Conservation (phyloP, 2,797 vertebrate genomes). For the Brachyrhaphis roseni region DNA sequence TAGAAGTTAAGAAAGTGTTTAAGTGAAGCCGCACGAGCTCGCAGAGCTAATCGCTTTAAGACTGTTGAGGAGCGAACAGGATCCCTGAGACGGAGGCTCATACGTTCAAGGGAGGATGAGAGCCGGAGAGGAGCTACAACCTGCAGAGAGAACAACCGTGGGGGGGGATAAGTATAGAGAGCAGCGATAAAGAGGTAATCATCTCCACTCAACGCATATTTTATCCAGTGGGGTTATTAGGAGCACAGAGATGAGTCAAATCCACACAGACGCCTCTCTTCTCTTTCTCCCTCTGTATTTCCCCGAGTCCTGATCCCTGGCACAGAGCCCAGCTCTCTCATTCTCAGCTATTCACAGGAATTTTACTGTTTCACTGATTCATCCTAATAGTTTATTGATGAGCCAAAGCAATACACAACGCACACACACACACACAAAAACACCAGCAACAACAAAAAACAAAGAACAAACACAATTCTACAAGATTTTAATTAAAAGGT, state of each 20-base stretch:
- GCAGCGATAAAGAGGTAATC: slow-evolving; percentile 73
- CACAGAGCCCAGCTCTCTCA: slow-evolving; percentile 48
- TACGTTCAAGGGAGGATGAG: slow-evolving; percentile 57
- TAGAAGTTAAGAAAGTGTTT: slow-evolving; percentile 50
- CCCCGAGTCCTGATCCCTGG: slow-evolving; percentile 49
- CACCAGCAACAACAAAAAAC: neutral
- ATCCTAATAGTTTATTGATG: slow-evolving; percentile 72
- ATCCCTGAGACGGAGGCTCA: slow-evolving; percentile 61
- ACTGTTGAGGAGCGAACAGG: slow-evolving; percentile 59
- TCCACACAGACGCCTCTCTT: slow-evolving; percentile 50
- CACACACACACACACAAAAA: neutral
- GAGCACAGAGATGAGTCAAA: slow-evolving; percentile 67
- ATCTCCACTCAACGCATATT: slow-evolving; percentile 72
- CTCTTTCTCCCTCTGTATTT: slow-evolving; percentile 47
- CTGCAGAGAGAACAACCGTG: slow-evolving; percentile 47
- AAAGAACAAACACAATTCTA: neutral
- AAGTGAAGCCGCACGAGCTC: slow-evolving; percentile 53
- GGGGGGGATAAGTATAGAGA: slow-evolving; percentile 62
- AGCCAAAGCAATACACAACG: slow-evolving; percentile 25
- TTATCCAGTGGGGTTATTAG: slow-evolving; percentile 72
- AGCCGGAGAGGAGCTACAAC: slow-evolving; percentile 33
- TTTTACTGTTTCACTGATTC: slow-evolving; percentile 70
- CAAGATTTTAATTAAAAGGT: slow-evolving; percentile 67
- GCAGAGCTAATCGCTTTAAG: slow-evolving; percentile 66
- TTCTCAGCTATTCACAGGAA: slow-evolving; percentile 51